These are phyloP conservation scores for Oreochromis tanganicae DNA, from an alignment of 2,113 vertebrate species.

Conservation along the genomic window DNA sequence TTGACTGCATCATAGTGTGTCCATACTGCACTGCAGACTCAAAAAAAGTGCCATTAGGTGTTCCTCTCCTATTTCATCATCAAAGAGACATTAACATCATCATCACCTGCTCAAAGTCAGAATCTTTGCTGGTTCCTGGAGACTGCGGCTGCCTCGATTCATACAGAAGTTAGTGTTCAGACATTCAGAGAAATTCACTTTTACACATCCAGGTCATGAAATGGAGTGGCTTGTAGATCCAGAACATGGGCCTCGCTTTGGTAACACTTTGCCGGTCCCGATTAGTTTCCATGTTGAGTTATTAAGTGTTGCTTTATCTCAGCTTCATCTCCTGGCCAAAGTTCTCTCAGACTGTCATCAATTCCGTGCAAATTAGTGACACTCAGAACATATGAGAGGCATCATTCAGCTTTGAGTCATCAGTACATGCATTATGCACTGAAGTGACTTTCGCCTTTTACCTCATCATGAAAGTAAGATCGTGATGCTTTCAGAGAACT, in stretches of 20 bases:
- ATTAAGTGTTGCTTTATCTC: neutral
- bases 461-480: neutral
- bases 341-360: neutral
- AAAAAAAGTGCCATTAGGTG: slow-evolving; percentile 32
- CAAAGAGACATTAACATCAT: neutral
- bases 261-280: neutral
- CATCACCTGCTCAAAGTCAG: neutral
- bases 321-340: neutral
- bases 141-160: neutral
- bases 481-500: neutral
- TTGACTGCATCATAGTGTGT: slow-evolving; percentile 46
- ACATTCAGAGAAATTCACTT: neutral
- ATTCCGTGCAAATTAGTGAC: neutral
- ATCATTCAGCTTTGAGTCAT: neutral
- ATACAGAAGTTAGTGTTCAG: slow-evolving; percentile 24
- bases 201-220: neutral
- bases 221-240: slow-evolving; percentile 1
- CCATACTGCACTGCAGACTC: slow-evolving; percentile 29
- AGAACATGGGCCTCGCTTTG: slow-evolving; percentile 4
- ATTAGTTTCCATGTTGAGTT: neutral
- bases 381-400: neutral
- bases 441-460: neutral
- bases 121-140: neutral
- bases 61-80: neutral
- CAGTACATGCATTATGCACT: neutral